Evolutionary conservation across 37 sponge, comb jelly and placozoan genomes (phyloP).

Genomic region (Lycopodina hypogea): DNA sequence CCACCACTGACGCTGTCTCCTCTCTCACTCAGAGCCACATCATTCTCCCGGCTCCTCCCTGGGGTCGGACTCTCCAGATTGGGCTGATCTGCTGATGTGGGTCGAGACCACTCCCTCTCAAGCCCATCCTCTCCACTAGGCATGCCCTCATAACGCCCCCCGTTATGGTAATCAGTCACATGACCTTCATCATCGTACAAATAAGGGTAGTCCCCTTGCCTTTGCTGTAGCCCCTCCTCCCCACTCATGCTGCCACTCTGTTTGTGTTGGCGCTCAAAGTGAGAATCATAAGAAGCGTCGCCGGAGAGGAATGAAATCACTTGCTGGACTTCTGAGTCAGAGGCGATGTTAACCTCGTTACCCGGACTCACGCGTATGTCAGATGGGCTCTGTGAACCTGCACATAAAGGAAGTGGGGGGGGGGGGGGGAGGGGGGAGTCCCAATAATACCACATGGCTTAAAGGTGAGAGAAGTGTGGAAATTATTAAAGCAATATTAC

Average conservation of each 20-base stretch:
- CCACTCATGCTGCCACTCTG: not conserved
- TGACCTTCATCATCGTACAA: not conserved
- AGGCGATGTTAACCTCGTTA: constrained; percentile 22
- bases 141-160: not conserved
- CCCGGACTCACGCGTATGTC: constrained; percentile 19
- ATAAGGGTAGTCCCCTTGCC: not conserved
- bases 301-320: constrained; percentile 28
- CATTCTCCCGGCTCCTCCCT: not conserved
- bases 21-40: not conserved
- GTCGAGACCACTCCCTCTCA: not conserved
- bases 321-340: constrained; percentile 30
- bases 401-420: not conserved
- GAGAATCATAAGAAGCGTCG: not conserved
- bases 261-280: not conserved
- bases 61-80: not conserved
- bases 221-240: not conserved
- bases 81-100: constrained; percentile 2
- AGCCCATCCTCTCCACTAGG: not conserved
- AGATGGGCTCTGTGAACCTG: not conserved
- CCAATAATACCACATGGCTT: too few relatives aligned
- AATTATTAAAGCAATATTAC: too few relatives aligned
- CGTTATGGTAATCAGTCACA: too few relatives aligned
- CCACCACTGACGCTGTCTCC: constrained; percentile 10
- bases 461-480: too few relatives aligned
- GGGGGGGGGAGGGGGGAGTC: too few relatives aligned